Base-by-base conservation (phyloP, 2,797 vertebrate genomes). In the Strix occidentalis region DNA sequence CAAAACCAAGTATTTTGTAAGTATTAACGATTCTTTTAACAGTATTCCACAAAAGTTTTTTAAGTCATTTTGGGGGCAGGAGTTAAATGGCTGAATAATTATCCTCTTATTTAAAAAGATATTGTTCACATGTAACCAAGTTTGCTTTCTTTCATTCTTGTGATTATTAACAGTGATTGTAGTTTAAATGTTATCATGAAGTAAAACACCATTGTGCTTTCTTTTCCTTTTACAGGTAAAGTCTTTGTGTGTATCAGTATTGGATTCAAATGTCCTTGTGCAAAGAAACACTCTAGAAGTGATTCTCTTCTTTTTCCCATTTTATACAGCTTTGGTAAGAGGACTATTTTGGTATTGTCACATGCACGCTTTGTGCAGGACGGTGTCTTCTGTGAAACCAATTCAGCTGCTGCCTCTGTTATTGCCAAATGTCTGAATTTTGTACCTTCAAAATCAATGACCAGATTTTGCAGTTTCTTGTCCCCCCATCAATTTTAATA, bases 261-360 rank as follows among this genome's bases (percentile, higher is more conserved):
- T 99, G 98, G 99, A 99, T 96, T 98, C 99, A n/a, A 99, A 99
- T 80, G 98, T 99, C 68, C 98, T 99, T 72, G 99, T 99, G 85
- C 99, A 99, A 91, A 99, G 99, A 94, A 99, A 99, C 96, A 99
- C 98, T 79, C 97, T 99, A 81, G 99, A 99, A 97, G 98, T 99
- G 60, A 98, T 99, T 53, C 98, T 99, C 46, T 99, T 98, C 98
- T 99, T 99, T 97, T 99, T 99, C 96, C 99, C 99, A 2, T 98
- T 99, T 82, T 98, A 98, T 56, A 97, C 98, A 75, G 98, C 98
- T 90, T 95, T 99, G 99, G 99, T 99, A 96, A 97, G 98, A 82
- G 26, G 4, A 29, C 20, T 41, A 1, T 35, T 68, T 50, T 23
- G 60, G 19, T 54, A 37, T 41, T 72, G 29, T 28, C 1, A 0